Conservation (phyloP, 2,888 invertebrate genomes). For the Andricus curvator region DNA sequence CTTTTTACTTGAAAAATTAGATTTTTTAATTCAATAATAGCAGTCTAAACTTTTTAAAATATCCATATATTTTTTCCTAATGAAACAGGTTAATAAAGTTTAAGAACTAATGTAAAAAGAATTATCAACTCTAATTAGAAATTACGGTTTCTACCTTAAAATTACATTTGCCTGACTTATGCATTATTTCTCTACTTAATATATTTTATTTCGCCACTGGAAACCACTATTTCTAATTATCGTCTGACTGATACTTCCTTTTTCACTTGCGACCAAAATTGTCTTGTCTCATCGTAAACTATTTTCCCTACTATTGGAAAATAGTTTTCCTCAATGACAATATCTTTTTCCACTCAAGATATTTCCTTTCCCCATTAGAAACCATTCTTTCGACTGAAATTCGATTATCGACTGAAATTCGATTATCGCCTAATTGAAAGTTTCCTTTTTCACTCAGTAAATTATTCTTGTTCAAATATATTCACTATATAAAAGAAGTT, state of each 20-base stretch:
- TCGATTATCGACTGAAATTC: too few species aligned
- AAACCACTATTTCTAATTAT: not conserved
- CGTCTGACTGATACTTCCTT: not conserved
- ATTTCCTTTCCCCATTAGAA: not conserved
- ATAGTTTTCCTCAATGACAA: not conserved
- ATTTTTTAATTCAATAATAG: too few species aligned
- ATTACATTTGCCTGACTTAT: not conserved
- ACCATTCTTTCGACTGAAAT: not conserved
- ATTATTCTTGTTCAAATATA: not conserved
- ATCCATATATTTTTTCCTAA: too few species aligned
- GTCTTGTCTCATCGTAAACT: not conserved
- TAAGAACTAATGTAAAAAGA: too few species aligned
- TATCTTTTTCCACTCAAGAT: not conserved
- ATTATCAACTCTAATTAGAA: too few species aligned
- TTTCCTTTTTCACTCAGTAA: not conserved
- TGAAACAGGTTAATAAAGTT: too few species aligned
- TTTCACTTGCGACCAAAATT: not conserved
- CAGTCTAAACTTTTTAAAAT: too few species aligned
- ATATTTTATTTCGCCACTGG: not conserved
- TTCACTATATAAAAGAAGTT: not conserved
- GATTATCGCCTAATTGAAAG: not conserved
- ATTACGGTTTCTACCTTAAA: not conserved
- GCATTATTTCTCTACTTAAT: not conserved
- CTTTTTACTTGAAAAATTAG: too few species aligned
- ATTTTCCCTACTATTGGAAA: not conserved